Evolutionary conservation across 1,140 invertebrate genomes (phyloP), one percentile per base, ranked within the genome.

Genomic region (Drosophila asahinai): DNA sequence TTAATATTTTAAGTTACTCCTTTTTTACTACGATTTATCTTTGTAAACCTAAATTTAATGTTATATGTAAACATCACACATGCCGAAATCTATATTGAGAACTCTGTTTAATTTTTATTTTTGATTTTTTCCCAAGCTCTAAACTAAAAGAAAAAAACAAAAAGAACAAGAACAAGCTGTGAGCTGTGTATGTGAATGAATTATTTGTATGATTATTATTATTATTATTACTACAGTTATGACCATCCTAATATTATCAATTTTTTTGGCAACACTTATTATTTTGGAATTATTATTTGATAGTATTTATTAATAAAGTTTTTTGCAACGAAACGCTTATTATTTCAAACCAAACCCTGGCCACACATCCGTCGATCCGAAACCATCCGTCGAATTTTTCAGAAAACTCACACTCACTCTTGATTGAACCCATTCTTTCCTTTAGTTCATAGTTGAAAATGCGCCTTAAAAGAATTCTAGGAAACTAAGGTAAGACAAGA

Each of bases 271-370:
- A 30, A 57, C 48, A 47, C 14, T 47, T 71, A 64, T 78, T 75
- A 75, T 78, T 70, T 74, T 77, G 74, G 68, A 71, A 71, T 83
- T 83, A 67, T 80, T 77, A 90, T 86, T 77, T 80, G 27, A 67
- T 81, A 81, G 80, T 87, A 87, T 87, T 87, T 87, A 87, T 87
- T 83, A 87, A 87, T 87, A 87, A 87, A 87, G 83, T 89, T 87
- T 86, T 89, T 87, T 87, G 77, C 81, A 83, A 81, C 67, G 62
- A 77, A 74, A 12, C 22, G 12, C 52, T 52, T 70, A 15, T 68
- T 42, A 27, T 43, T 73, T 61, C 3, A 52, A 43, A 40, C 38
- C 63, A 42, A 22, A 11, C 45, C 36, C 52, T 40, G 64, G 54
- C 19, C 65, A 59, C 65, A 59, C 47, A 65, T 58, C 72, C 68